Evolutionary conservation across 2,113 vertebrate species (phyloP).

Genomic region (Varanus komodoensis): DNA sequence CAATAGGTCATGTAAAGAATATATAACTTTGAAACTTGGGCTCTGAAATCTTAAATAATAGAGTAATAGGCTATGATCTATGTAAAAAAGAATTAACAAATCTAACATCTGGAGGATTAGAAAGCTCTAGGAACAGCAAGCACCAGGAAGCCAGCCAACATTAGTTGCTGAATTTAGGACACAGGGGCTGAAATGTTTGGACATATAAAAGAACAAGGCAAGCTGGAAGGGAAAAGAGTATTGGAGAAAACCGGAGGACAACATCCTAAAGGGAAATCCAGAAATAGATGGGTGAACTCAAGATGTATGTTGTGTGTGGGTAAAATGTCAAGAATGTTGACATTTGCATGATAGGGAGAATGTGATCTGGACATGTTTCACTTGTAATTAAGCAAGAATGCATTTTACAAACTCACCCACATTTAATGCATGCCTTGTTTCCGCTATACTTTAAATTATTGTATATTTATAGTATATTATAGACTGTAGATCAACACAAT

Average conservation of each 20-base stretch:
- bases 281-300: not conserved
- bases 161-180: constrained; percentile 22
- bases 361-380: not conserved
- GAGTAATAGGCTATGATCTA: not conserved
- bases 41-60: constrained; percentile 15
- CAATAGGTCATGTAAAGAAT: not conserved
- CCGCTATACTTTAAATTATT: not conserved
- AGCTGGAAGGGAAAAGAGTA: not conserved
- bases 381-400: not conserved
- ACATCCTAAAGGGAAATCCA: not conserved
- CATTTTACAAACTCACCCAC: not conserved
- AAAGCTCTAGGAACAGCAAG: not conserved
- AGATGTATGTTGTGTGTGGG: not conserved
- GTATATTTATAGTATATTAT: too few species aligned
- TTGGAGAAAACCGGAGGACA: not conserved
- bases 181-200: constrained; percentile 11
- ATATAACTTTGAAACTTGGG: constrained; percentile 1
- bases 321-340: not conserved
- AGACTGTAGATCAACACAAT: not conserved
- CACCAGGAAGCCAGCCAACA: constrained; percentile 12
- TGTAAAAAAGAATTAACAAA: constrained; percentile 18
- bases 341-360: not conserved
- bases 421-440: not conserved
- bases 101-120: constrained; percentile 35
- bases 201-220: not conserved